Evolutionary conservation across 2,797 vertebrate genomes (phyloP), one percentile per base, ranked within the genome.

Genomic region (Arrhamphus sclerolepis): DNA sequence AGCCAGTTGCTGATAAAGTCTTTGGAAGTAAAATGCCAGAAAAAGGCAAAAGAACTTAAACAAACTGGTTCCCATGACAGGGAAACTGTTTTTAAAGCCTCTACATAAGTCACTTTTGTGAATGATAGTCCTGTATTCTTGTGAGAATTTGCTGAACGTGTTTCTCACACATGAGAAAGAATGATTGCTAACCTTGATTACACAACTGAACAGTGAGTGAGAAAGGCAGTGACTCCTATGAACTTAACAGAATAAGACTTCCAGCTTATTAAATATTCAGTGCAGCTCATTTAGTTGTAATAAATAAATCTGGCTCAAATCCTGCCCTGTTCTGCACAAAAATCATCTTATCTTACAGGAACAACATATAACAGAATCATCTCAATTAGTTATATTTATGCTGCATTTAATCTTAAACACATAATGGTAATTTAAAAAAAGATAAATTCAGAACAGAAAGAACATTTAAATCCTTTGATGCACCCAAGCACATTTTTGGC

Each of bases 181-280:
- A 39, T 34, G 26, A 17, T 16, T 48, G 39, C 28, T 26, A 29
- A 49, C 34, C 29, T 61, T 66, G 26, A 51, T 68, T 41, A 38
- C 46, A 38, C 13, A 29, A 11, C 14, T 10, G 28, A 34, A 38
- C n/a, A 39, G 11, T 38, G 3, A 38, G 34, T 14, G 34, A 38
- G 14, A 14, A 38, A 38, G 34, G 34, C 47, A 46, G 13, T 5
- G 3, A 22, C 6, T 17, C 7, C 14, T n/a, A 14, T 5, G 19
- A 53, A 17, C n/a, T n/a, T 18, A 19, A 26, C 20, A 20, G 16
- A 55, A 26, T 5, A 38, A 38, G 13, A 13, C 34, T 38, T 38
- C 13, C 2, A 4, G 13, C 34, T 38, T 38, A 38, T 38, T 11
- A 43, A n/a, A 20, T 39, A 31, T 50, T 42, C 18, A 42, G 19